Percentiles rank a stretch among this genome's conserved stretches.
These are phyloP conservation scores for Tridacna crocea DNA, from an alignment of 2,888 invertebrate species.

Conservation along the genomic window DNA sequence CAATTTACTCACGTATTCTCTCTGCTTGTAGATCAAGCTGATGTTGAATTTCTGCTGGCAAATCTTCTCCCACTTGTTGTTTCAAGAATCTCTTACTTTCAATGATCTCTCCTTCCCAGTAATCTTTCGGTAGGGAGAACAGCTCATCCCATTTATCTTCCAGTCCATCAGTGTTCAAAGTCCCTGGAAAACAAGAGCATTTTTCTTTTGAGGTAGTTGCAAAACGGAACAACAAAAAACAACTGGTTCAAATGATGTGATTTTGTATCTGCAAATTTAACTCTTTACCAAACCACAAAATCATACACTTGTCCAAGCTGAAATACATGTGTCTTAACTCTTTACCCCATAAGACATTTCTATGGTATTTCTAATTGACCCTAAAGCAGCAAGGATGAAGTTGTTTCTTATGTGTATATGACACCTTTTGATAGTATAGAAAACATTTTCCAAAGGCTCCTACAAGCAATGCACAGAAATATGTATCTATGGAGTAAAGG, in stretches of 20 bases:
- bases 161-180: conserved; percentile 90
- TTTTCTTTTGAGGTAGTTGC: background rate
- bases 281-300: background rate
- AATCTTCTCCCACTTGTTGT: conserved; percentile 95
- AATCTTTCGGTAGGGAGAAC: conserved; percentile 95
- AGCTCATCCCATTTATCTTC: conserved; percentile 90
- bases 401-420: no score
- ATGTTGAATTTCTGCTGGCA: conserved; percentile 90
- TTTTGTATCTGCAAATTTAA: no score
- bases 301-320: background rate
- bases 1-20: conserved; percentile 84
- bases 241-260: no score
- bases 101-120: conserved; percentile 93
- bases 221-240: no score
- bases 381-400: no score
- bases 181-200: conserved; percentile 55
- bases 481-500: no score
- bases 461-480: no score
- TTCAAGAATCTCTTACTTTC: conserved; percentile 95
- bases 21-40: conserved; percentile 89
- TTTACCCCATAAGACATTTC: no score
- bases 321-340: no score
- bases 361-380: no score
- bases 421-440: no score
- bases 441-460: no score